Evolutionary conservation across 2,888 invertebrate genomes (phyloP).

Genomic region (Hypsopygia costalis): DNA sequence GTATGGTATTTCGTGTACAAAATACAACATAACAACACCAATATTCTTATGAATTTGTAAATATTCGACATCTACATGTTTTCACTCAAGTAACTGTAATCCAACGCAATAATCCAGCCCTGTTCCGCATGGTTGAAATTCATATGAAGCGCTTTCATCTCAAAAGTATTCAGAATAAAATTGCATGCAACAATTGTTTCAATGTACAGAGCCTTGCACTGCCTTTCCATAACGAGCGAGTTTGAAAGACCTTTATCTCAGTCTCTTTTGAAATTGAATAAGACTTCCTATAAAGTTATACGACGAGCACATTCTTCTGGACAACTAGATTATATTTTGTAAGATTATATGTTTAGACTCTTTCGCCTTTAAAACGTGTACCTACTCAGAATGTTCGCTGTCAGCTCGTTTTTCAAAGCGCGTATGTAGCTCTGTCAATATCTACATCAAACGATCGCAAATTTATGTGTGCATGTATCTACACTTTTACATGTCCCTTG

Average conservation of each 20-base stretch:
- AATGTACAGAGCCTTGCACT: background rate
- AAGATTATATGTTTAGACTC: too few relatives aligned
- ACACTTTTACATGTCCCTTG: too few relatives aligned
- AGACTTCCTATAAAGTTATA: background rate
- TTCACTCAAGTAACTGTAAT: background rate
- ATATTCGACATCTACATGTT: background rate
- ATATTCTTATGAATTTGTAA: too few relatives aligned
- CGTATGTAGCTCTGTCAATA: too few relatives aligned
- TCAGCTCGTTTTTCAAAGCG: too few relatives aligned
- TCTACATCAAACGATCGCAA: too few relatives aligned
- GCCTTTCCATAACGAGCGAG: background rate
- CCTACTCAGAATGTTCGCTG: too few relatives aligned
- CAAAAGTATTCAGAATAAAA: background rate
- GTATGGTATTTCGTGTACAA: too few relatives aligned
- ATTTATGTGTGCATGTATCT: too few relatives aligned
- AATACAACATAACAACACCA: too few relatives aligned
- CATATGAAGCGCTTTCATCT: background rate
- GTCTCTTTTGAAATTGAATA: background rate
- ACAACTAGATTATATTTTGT: background rate
- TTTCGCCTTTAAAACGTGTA: too few relatives aligned
- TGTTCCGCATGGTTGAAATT: background rate
- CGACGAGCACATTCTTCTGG: background rate
- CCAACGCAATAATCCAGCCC: background rate
- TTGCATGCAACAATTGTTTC: conserved; percentile 1
- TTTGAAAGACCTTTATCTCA: background rate